Conservation (phyloP, 2,888 invertebrate genomes). For the Megamerina dolium region DNA sequence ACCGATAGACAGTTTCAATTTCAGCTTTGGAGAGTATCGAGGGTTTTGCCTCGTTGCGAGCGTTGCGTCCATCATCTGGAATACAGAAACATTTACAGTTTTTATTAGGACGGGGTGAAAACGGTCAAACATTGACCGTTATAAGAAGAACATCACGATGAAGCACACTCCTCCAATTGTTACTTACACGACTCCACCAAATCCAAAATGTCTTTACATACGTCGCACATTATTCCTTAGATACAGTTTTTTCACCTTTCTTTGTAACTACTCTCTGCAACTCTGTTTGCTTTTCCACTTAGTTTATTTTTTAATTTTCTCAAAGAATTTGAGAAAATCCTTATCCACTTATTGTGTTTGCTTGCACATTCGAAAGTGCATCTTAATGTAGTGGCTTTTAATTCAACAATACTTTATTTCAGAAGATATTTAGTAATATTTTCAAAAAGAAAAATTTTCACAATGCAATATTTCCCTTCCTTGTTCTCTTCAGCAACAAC, state of each 20-base stretch:
- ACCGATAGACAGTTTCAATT: slow-evolving; percentile 75
- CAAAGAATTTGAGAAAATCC: too few species aligned
- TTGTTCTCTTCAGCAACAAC: slow-evolving; percentile 10
- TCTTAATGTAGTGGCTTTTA: slow-evolving; percentile 5
- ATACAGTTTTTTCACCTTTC: too few species aligned
- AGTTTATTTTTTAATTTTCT: too few species aligned
- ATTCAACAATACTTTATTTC: slow-evolving; percentile 14
- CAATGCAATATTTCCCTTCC: slow-evolving; percentile 16
- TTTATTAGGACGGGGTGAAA: background rate
- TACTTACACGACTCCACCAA: slow-evolving; percentile 79
- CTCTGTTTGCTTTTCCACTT: too few species aligned
- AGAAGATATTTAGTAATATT: slow-evolving; percentile 10
- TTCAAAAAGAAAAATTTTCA: too few species aligned
- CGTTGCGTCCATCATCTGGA: slow-evolving; percentile 71
- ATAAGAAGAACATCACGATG: too few species aligned
- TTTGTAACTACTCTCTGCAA: too few species aligned
- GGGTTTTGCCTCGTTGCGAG: slow-evolving; percentile 71
- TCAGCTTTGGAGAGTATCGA: slow-evolving; percentile 71
- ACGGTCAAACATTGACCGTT: background rate
- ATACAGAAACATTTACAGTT: background rate
- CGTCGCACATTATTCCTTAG: slow-evolving; percentile 74
- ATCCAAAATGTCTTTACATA: slow-evolving; percentile 89
- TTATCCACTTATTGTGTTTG: too few species aligned
- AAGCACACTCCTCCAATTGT: too few species aligned
- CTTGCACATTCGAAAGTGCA: too few species aligned